phyloP scores from a whole-genome alignment of 2,797 vertebrate genomes.

The Aldrovandia affinis region DNA sequence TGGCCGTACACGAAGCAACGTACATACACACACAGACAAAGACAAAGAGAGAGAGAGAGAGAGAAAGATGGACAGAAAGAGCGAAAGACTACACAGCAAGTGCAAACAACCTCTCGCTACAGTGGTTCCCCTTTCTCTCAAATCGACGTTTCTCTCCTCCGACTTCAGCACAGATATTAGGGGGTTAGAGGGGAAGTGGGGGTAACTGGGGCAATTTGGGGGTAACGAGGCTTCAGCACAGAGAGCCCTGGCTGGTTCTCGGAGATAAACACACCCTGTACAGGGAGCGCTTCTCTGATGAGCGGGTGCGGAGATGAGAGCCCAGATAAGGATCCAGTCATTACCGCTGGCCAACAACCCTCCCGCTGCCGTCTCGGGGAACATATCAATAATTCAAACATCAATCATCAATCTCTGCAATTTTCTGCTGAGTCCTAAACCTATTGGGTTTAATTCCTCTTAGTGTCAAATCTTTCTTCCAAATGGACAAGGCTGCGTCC shows the following conservation, averaged over 20 bases:
- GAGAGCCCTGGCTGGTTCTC: background rate
- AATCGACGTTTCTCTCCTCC: background rate
- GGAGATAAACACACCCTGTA: background rate
- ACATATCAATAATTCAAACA: slow-evolving; percentile 76
- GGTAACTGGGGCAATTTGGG: background rate
- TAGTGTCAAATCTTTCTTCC: background rate
- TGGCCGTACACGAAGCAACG: slow-evolving; percentile 11
- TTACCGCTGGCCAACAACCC: slow-evolving; percentile 10
- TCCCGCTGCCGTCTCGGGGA: slow-evolving; percentile 26
- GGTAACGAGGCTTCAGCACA: too few relatives aligned
- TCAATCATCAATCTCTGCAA: slow-evolving; percentile 54
- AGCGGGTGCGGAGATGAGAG: slow-evolving; percentile 38
- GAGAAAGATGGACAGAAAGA: background rate
- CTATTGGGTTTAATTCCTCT: background rate
- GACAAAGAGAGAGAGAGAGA: background rate
- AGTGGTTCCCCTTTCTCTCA: background rate
- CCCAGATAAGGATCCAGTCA: background rate
- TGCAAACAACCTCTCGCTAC: background rate
- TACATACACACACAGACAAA: background rate
- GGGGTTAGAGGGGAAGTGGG: background rate
- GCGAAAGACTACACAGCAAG: background rate
- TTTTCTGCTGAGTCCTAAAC: slow-evolving; percentile 43
- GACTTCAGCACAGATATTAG: background rate
- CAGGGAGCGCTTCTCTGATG: background rate
- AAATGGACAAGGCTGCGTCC: background rate